Conservation (phyloP, 2,797 vertebrate genomes). For the Myoxocephalus aenaeus region DNA sequence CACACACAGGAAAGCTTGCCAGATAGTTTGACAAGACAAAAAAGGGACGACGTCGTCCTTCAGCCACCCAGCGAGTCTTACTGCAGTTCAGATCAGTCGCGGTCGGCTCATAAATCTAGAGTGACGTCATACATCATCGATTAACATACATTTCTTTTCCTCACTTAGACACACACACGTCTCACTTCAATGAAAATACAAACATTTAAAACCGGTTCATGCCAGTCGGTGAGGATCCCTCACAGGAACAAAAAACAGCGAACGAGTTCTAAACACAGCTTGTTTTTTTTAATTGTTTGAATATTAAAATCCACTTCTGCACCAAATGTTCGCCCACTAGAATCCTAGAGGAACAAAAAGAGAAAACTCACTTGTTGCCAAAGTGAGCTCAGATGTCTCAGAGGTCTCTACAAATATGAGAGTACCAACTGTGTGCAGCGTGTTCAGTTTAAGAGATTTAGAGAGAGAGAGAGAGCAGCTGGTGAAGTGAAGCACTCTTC, state of each 20-base stretch:
- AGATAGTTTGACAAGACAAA: conserved; percentile 33
- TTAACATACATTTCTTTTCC: not conserved
- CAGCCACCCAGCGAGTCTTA: conserved; percentile 37
- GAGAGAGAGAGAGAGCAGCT: conserved; percentile 14
- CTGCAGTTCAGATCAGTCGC: conserved; percentile 36
- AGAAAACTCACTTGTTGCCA: conserved; percentile 30
- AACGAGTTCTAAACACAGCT: conserved; percentile 49
- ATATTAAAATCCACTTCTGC: conserved; percentile 52
- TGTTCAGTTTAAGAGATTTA: conserved; percentile 38
- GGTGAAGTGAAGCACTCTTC: conserved; percentile 44
- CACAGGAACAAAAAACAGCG: conserved; percentile 40
- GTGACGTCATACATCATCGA: conserved; percentile 6
- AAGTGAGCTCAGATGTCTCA: conserved; percentile 35
- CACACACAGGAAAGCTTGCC: conserved; percentile 40
- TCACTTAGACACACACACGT: too few species aligned
- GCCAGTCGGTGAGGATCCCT: conserved; percentile 36
- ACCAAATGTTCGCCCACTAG: conserved; percentile 30
- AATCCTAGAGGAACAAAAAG: not conserved
- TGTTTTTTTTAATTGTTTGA: conserved; percentile 23
- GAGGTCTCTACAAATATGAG: conserved; percentile 36
- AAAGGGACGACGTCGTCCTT: conserved; percentile 9
- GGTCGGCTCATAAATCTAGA: conserved; percentile 1
- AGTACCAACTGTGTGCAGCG: conserved; percentile 30
- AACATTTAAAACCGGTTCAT: conserved; percentile 20
- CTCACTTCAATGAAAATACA: not conserved